Evolutionary conservation across 1,140 invertebrate genomes (phyloP).

Genomic region (Papilio glaucus): DNA sequence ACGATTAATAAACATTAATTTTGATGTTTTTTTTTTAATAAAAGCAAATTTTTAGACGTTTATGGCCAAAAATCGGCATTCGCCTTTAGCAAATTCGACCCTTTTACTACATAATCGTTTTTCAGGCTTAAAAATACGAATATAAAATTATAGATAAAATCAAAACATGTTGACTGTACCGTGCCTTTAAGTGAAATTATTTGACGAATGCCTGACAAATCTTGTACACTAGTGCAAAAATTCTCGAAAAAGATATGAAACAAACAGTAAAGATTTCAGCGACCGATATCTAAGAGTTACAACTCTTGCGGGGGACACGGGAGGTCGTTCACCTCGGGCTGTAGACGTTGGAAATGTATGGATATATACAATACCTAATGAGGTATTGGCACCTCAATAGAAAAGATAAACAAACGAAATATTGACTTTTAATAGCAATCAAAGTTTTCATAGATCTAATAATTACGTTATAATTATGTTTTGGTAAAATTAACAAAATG

Average conservation of each 20-base stretch:
- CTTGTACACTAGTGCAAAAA: slow-evolving; percentile 9
- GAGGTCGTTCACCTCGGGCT: slow-evolving; percentile 64
- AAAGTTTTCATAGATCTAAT: not conserved
- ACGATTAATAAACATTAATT: no score
- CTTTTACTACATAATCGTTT: no score
- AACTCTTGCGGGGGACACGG: slow-evolving; percentile 65
- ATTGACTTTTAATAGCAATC: not conserved
- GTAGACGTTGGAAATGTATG: slow-evolving; percentile 48
- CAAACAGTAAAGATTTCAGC: slow-evolving; percentile 38
- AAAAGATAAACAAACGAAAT: not conserved
- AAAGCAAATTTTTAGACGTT: no score
- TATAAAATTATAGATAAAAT: not conserved
- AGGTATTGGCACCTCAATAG: not conserved
- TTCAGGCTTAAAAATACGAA: not conserved
- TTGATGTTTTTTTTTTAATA: no score
- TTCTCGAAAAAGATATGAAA: slow-evolving; percentile 28
- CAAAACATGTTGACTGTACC: not conserved
- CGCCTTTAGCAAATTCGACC: no score
- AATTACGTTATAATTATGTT: no score
- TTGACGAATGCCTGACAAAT: not conserved
- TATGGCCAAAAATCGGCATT: no score
- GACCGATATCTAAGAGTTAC: slow-evolving; percentile 52
- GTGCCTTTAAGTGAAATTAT: not conserved
- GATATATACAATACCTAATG: slow-evolving; percentile 42
- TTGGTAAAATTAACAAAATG: no score